Percentiles rank a stretch among this genome's conserved stretches.
These are phyloP conservation scores for Pithecia hirsuta DNA, from an alignment of 2,797 vertebrate species.

Conservation along the genomic window DNA sequence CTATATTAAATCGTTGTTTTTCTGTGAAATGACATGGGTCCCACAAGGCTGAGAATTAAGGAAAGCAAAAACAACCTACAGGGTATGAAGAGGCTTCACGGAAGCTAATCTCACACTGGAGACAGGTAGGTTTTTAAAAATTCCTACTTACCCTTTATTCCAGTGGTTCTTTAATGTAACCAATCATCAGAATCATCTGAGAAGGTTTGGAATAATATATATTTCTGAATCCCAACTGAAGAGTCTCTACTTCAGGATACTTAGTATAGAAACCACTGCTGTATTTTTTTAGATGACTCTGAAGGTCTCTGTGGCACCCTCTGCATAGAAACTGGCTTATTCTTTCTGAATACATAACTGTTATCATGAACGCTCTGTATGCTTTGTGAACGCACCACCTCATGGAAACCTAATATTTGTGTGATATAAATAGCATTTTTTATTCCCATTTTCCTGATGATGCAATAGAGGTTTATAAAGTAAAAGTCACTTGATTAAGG, in stretches of 20 bases:
- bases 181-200: not conserved
- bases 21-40: not conserved
- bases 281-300: not conserved
- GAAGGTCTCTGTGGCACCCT: not conserved
- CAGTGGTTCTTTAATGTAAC: not conserved
- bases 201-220: not conserved
- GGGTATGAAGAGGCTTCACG: not conserved
- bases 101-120: not conserved
- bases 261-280: not conserved
- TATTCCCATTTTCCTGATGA: not conserved
- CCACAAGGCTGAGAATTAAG: not conserved
- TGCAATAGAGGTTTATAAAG: not conserved
- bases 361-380: not conserved
- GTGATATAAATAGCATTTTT: not conserved
- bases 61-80: not conserved
- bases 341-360: not conserved
- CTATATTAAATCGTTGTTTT: not conserved
- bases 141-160: not conserved
- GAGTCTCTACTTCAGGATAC: not conserved
- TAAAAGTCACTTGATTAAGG: not conserved
- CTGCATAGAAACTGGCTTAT: not conserved
- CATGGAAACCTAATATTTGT: not conserved
- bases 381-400: not conserved
- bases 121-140: rapidly evolving
- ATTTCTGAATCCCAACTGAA: not conserved